These are phyloP conservation scores for Eilema caniola DNA, from an alignment of 2,888 invertebrate genomes.

Conservation along the genomic window DNA sequence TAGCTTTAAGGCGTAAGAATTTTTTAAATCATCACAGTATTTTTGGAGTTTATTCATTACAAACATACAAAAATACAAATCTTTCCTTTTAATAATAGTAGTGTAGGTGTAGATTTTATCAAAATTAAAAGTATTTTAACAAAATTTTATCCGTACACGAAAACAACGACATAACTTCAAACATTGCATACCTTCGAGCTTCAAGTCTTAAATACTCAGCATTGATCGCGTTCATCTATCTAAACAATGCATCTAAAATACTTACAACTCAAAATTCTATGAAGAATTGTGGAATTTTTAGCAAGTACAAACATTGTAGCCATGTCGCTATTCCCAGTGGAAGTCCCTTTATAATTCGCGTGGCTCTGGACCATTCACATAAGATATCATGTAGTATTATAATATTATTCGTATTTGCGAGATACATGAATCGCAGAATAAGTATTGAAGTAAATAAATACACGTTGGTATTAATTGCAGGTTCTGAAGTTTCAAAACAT, in stretches of 20 bases:
- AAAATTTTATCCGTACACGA: neutral
- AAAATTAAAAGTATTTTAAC: too few species aligned
- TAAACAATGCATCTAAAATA: conserved; percentile 42
- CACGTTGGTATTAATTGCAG: too few species aligned
- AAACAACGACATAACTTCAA: neutral
- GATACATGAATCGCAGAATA: too few species aligned
- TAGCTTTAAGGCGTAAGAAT: too few species aligned
- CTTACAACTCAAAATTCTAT: conserved; percentile 34
- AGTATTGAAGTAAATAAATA: too few species aligned
- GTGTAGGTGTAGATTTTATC: too few species aligned
- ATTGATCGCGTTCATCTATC: conserved; percentile 19
- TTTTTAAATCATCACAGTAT: too few species aligned
- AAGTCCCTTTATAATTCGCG: conserved; percentile 53
- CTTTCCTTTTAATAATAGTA: too few species aligned
- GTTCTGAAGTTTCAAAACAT: too few species aligned
- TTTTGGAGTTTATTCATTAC: too few species aligned
- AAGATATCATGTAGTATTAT: conserved; percentile 22
- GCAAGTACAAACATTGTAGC: conserved; percentile 58
- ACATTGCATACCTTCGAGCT: neutral
- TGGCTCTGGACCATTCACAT: conserved; percentile 34
- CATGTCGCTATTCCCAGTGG: conserved; percentile 43
- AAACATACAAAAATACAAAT: too few species aligned
- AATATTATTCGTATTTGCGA: neutral
- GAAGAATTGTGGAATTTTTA: conserved; percentile 51
- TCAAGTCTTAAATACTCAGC: neutral